These are phyloP conservation scores for Aleiodes testaceus DNA, from an alignment of 2,888 invertebrate genomes.

Conservation along the genomic window DNA sequence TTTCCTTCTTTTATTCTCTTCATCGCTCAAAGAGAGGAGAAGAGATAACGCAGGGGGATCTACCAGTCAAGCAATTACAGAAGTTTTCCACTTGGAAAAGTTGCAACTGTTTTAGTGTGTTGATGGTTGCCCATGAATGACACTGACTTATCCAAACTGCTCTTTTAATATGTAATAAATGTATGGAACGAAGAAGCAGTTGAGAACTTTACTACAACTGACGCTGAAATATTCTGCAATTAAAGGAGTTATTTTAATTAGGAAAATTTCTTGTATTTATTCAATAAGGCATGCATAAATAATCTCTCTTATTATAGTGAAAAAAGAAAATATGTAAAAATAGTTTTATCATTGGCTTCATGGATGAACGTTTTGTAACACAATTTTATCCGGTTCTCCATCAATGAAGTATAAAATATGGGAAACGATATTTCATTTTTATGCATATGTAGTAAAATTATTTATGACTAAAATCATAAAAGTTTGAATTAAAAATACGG, in stretches of 20 bases:
- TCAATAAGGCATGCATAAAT: too few relatives aligned
- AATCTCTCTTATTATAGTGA: too few relatives aligned
- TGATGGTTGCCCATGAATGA: too few relatives aligned
- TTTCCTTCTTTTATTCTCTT: neutral
- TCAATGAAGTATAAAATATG: slow-evolving; percentile 1
- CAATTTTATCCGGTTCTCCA: neutral
- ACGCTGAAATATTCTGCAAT: too few relatives aligned
- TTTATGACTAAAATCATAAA: neutral
- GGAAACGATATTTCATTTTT: neutral
- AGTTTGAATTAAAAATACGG: neutral
- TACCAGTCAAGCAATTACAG: slow-evolving; percentile 23
- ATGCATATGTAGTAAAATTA: slow-evolving; percentile 2
- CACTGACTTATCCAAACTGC: too few relatives aligned
- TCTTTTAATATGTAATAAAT: too few relatives aligned
- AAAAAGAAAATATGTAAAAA: too few relatives aligned
- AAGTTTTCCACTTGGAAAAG: slow-evolving; percentile 17
- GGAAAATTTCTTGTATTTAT: too few relatives aligned
- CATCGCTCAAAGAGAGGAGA: neutral
- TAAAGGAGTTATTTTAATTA: too few relatives aligned
- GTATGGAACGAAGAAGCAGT: too few relatives aligned
- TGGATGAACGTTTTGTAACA: neutral
- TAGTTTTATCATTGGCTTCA: too few relatives aligned
- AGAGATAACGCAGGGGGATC: neutral
- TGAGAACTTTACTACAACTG: too few relatives aligned
- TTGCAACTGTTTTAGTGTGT: slow-evolving; percentile 3